Conservation (phyloP, 2,797 vertebrate species). For the Ctenosaura bakeri region DNA sequence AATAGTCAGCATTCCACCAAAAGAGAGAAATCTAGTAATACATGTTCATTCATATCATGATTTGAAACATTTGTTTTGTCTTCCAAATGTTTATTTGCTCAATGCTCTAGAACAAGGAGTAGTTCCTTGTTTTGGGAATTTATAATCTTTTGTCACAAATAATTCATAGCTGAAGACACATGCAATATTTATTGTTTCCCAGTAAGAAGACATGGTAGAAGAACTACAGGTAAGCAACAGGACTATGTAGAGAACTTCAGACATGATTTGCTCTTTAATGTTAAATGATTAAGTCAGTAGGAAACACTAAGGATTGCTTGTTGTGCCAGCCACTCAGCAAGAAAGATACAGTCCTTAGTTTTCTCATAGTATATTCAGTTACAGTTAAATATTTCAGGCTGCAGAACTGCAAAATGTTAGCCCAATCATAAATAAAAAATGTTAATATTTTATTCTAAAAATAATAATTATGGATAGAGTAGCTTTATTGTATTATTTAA, state of each 20-base stretch:
- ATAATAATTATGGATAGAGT: constrained; percentile 74
- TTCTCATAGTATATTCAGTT: constrained; percentile 76
- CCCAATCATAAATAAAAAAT: constrained; percentile 80
- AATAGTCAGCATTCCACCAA: accelerated
- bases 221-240: constrained; percentile 43
- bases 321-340: constrained; percentile 48
- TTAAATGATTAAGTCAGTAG: constrained; percentile 49
- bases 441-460: constrained; percentile 81
- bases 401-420: constrained; percentile 81
- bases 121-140: constrained; percentile 48
- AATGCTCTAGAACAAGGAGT: constrained; percentile 30
- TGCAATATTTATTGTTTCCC: constrained; percentile 27
- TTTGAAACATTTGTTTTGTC: constrained; percentile 25
- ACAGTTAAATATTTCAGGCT: constrained; percentile 80
- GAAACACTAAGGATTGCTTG: constrained; percentile 44
- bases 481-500: constrained; percentile 78
- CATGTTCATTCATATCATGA: constrained; percentile 34
- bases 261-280: constrained; percentile 46
- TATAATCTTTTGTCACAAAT: constrained; percentile 52
- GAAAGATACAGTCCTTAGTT: constrained; percentile 66
- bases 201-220: not conserved
- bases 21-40: constrained; percentile 30
- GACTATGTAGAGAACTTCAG: constrained; percentile 32
- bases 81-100: constrained; percentile 45
- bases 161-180: constrained; percentile 50